phyloP scores from a whole-genome alignment of 2,797 vertebrate genomes.

The Rhabdophis nuchalis region DNA sequence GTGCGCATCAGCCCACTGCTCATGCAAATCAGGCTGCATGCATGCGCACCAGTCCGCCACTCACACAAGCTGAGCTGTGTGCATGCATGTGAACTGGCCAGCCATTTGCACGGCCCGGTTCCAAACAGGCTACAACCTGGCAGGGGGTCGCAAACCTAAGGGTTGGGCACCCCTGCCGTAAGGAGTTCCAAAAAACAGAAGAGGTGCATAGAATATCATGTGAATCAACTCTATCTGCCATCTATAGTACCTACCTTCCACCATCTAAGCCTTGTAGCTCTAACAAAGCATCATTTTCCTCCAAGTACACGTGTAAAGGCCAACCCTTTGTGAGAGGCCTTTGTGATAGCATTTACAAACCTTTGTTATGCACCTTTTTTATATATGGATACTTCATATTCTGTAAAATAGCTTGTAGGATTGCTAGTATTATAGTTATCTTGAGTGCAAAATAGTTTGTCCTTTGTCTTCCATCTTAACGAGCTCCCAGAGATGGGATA shows the following conservation, averaged over 20 bases:
- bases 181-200: not conserved
- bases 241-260: not conserved
- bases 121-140: too few relatives aligned
- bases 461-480: not conserved
- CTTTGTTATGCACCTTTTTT: not conserved
- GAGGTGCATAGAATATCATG: not conserved
- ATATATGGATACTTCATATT: not conserved
- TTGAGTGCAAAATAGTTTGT: not conserved
- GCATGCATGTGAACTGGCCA: not conserved
- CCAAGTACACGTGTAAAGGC: not conserved
- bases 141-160: too few relatives aligned
- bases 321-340: not conserved
- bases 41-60: not conserved
- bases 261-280: not conserved
- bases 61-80: not conserved
- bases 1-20: too few relatives aligned
- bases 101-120: accelerated
- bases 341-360: not conserved
- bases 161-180: not conserved
- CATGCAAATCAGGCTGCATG: too few relatives aligned
- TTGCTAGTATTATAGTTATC: not conserved
- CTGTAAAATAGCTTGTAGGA: not conserved
- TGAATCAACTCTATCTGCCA: not conserved
- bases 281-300: not conserved
- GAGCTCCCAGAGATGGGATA: not conserved